phyloP scores from a whole-genome alignment of 2,888 invertebrate species.

The Clepsis dumicolana region DNA sequence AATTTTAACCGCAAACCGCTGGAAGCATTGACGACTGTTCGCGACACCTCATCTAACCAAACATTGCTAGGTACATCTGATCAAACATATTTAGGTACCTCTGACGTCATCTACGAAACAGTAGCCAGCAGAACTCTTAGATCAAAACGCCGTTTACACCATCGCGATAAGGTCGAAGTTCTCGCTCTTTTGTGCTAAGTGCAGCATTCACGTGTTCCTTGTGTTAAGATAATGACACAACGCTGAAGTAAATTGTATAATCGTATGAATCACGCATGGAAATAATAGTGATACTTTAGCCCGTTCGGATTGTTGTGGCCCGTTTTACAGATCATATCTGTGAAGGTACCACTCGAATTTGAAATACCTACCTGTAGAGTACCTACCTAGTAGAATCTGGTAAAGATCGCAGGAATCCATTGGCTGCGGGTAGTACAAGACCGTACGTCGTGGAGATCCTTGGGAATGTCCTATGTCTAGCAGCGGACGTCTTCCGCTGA shows the following conservation, averaged over 20 bases:
- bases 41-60: constrained; percentile 53
- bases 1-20: constrained; percentile 7
- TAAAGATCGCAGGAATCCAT: no score
- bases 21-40: constrained; percentile 26
- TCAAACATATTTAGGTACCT: constrained; percentile 53
- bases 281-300: constrained; percentile 14
- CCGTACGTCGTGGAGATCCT: no score
- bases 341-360: no score
- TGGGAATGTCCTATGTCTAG: no score
- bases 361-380: no score
- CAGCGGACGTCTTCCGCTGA: no score
- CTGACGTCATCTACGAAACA: constrained; percentile 51
- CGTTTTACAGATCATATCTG: no score
- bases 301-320: no score
- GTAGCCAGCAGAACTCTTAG: constrained; percentile 17
- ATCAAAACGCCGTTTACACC: constrained; percentile 1
- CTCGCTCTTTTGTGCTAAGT: constrained; percentile 7
- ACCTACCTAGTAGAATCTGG: no score
- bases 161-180: neutral
- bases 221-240: constrained; percentile 38
- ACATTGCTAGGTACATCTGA: constrained; percentile 58
- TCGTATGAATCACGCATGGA: constrained; percentile 27
- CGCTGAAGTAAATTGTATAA: constrained; percentile 33
- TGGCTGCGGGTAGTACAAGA: no score
- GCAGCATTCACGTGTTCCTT: constrained; percentile 17